Percentiles rank a stretch among this genome's conserved stretches.
Evolutionary conservation across 2,113 vertebrate genomes (phyloP).

Genomic region (Antechinus flavipes): DNA sequence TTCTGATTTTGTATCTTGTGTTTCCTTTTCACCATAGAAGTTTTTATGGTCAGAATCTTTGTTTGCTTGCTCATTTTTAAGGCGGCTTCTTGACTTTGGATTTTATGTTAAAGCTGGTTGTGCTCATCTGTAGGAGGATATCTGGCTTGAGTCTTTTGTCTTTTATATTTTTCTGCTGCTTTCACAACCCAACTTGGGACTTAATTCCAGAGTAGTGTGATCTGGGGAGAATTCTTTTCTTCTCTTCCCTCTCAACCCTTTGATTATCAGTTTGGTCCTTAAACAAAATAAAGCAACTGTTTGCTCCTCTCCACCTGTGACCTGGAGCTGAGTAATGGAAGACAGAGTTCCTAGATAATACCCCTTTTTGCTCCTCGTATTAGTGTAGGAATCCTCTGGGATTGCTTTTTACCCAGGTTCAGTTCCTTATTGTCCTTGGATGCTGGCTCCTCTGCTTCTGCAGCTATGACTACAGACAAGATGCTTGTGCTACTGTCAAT

Average conservation of each 20-base stretch:
- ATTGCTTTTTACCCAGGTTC: too few species aligned
- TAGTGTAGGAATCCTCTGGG: too few species aligned
- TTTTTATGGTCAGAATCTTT: not conserved
- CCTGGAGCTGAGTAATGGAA: too few species aligned
- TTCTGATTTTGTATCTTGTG: not conserved
- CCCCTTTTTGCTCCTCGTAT: too few species aligned
- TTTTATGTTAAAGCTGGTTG: not conserved
- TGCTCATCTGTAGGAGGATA: not conserved
- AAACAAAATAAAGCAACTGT: too few species aligned
- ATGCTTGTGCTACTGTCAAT: not conserved
- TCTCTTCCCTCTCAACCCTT: not conserved
- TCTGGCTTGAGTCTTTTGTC: not conserved
- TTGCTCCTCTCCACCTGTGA: too few species aligned
- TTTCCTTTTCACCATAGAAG: not conserved
- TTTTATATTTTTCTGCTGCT: not conserved
- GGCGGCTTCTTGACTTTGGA: not conserved
- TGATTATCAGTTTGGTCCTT: too few species aligned
- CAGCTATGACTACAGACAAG: not conserved
- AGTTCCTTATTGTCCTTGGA: too few species aligned
- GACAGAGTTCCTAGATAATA: too few species aligned
- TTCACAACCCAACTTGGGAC: not conserved
- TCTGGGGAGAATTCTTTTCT: not conserved
- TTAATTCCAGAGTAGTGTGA: not conserved
- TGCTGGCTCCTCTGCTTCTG: not conserved
- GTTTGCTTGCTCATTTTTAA: not conserved